phyloP scores from a whole-genome alignment of 2,888 invertebrate genomes.

The Lagria hirta region DNA sequence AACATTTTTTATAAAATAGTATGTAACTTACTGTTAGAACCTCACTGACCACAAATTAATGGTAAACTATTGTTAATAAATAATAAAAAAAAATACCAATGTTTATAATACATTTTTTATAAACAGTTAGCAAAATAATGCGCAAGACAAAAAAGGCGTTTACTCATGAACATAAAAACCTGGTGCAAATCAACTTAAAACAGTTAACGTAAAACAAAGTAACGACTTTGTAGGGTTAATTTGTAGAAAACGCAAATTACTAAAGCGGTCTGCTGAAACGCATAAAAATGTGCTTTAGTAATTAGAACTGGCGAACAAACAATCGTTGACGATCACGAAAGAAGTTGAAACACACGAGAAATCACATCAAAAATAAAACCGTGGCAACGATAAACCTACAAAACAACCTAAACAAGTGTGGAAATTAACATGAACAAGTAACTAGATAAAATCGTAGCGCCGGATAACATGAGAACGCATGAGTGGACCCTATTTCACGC shows the following conservation, averaged over 20 bases:
- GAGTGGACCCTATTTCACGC: constrained; percentile 40
- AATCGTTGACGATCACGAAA: constrained; percentile 13
- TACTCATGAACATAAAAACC: constrained; percentile 14
- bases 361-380: constrained; percentile 16
- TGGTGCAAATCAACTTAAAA: constrained; percentile 17
- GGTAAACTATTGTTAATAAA: too few species aligned
- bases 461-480: constrained; percentile 35
- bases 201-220: constrained; percentile 20
- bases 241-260: constrained; percentile 20
- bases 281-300: constrained; percentile 19
- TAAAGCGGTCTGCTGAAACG: constrained; percentile 14
- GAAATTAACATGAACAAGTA: constrained; percentile 42
- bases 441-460: constrained; percentile 42
- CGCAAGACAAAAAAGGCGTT: constrained; percentile 4
- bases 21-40: too few species aligned
- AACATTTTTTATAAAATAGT: too few species aligned
- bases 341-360: constrained; percentile 7
- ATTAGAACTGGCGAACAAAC: constrained; percentile 8
- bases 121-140: too few species aligned
- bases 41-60: too few species aligned
- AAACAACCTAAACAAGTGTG: constrained; percentile 40
- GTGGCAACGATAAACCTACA: constrained; percentile 31
- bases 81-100: too few species aligned
- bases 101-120: too few species aligned
- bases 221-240: constrained; percentile 20